Percentiles rank a stretch among this genome's conserved stretches.
Conservation (phyloP, 2,888 invertebrate genomes). For the Brenthis daphne region DNA sequence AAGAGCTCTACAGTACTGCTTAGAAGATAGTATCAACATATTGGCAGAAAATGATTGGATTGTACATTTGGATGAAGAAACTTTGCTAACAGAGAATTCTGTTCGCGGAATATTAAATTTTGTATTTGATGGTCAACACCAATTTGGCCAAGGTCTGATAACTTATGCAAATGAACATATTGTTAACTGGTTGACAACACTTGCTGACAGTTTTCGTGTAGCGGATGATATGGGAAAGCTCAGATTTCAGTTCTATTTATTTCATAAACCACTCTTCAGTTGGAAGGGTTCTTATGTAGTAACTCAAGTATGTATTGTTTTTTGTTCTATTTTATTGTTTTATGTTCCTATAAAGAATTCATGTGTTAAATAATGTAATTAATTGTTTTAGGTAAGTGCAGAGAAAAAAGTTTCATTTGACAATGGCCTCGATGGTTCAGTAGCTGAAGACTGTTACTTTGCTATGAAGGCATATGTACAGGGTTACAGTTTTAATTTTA, state of each 20-base stretch:
- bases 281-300: conserved; percentile 99
- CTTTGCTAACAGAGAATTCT: conserved; percentile 95
- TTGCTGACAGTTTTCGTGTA: conserved; percentile 97
- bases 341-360: background rate
- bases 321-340: conserved; percentile 3
- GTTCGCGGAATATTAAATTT: conserved; percentile 96
- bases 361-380: conserved; percentile 3
- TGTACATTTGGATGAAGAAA: conserved; percentile 98
- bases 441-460: conserved; percentile 99
- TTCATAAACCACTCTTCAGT: conserved; percentile 97
- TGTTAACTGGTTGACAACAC: conserved; percentile 97
- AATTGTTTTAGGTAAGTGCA: conserved; percentile 88
- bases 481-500: conserved; percentile 96
- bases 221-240: conserved; percentile 99
- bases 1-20: conserved; percentile 96
- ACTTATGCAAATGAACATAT: conserved; percentile 98
- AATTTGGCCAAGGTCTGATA: conserved; percentile 97
- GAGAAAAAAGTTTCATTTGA: conserved; percentile 96
- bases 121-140: conserved; percentile 95
- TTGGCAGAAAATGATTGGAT: conserved; percentile 96
- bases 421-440: conserved; percentile 97
- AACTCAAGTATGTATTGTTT: conserved; percentile 87
- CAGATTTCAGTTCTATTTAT: conserved; percentile 94
- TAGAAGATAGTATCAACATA: conserved; percentile 94
- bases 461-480: conserved; percentile 96